Evolutionary conservation across 2,888 invertebrate species (phyloP), one percentile per base, ranked within the genome.

Genomic region (Drosophila maculinotata): DNA sequence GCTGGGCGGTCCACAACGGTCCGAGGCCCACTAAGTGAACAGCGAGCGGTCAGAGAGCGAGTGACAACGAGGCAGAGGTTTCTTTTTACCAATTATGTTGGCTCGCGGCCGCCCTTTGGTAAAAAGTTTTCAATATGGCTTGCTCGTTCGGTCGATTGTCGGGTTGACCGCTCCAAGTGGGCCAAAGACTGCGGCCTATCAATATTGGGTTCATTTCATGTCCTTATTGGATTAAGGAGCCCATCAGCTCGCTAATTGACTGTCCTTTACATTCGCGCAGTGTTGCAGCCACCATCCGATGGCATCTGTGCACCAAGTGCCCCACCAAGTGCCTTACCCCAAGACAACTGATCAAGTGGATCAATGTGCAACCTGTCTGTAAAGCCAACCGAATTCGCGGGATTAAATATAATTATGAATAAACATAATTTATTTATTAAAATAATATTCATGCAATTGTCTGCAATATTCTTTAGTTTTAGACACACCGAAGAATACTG

Each of bases 141-240:
- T 23, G 41, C 26, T 30, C 30, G 30, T 10, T 52, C 28, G 17
- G 31, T 25, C 49, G 58, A 20, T 47, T 42, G 47, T 51, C 44
- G 42, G 58, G 44, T 53, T 68, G 54, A 51, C 63, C 63, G 48
- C 56, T 36, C 41, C 41, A 38, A 12, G 39, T 17, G 28, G n/a
- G n/a, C n/a, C n/a, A n/a, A n/a, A n/a, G n/a, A n/a, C n/a, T n/a
- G n/a, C n/a, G n/a, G 53, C 57, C 57, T 69, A 63, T 83, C 83
- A 67, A 76, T 71, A 78, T 64, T 59, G 81, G 77, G 69, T 69
- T 78, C 74, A 79, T 79, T 80, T 79, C 78, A 70, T 75, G 70
- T 81, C 79, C 81, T 81, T 78, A 81, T 81, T 84, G 81, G 73
- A 84, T 81, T 84, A 81, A 84, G 68, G 69, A 64, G 63, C 59